Conservation (phyloP, 2,888 invertebrate species). For the Phengaris alcon region DNA sequence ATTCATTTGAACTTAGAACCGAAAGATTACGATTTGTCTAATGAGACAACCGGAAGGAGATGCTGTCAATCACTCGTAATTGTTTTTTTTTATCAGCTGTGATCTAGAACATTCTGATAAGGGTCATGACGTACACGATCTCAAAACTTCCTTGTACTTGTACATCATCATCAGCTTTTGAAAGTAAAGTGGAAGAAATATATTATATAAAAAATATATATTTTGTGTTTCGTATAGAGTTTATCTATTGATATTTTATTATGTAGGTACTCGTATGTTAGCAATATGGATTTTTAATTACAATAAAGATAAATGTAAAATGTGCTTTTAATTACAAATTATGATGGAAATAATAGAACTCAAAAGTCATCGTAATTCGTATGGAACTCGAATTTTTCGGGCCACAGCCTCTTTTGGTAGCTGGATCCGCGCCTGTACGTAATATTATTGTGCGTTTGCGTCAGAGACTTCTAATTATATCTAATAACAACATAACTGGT, state of each 20-base stretch:
- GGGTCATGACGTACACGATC: slow-evolving; percentile 7
- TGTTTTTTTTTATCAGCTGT: not conserved
- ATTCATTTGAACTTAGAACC: not conserved
- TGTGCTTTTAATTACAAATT: too few species aligned
- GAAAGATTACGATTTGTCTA: not conserved
- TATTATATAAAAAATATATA: too few species aligned
- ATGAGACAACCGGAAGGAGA: slow-evolving; percentile 17
- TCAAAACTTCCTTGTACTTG: not conserved
- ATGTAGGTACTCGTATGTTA: too few species aligned
- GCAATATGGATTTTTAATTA: too few species aligned
- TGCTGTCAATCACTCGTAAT: slow-evolving; percentile 1
- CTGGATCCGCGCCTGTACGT: not conserved
- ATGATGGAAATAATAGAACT: too few species aligned
- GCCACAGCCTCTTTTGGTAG: too few species aligned
- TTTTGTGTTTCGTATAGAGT: too few species aligned
- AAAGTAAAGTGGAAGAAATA: too few species aligned
- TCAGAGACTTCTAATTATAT: slow-evolving; percentile 15
- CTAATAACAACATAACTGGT: not conserved
- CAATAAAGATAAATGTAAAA: too few species aligned
- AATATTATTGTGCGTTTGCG: not conserved
- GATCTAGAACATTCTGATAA: slow-evolving; percentile 9
- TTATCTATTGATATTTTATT: too few species aligned
- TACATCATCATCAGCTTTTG: not conserved
- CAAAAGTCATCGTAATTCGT: too few species aligned
- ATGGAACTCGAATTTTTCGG: too few species aligned